phyloP scores from a whole-genome alignment of 2,888 invertebrate species.

The Latrodectus hesperus region DNA sequence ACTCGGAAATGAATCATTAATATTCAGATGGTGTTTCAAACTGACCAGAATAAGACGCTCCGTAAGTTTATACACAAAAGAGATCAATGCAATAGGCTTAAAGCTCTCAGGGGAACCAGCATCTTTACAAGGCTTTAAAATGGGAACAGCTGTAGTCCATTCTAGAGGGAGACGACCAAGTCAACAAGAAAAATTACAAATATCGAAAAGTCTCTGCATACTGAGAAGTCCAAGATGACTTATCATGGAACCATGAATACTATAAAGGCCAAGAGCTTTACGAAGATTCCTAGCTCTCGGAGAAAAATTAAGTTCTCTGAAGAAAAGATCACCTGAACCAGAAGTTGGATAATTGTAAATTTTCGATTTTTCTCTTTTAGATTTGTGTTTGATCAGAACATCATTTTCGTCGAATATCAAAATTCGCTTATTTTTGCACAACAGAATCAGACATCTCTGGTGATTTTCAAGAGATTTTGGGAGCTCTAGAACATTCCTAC shows the following conservation, averaged over 20 bases:
- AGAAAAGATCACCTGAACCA: too few relatives aligned
- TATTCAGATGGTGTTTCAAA: background rate
- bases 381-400: constrained; percentile 4
- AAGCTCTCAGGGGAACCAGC: background rate
- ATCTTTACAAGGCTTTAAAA: constrained; percentile 21
- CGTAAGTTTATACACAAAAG: background rate
- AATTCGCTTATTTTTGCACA: too few relatives aligned
- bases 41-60: constrained; percentile 2
- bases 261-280: too few relatives aligned
- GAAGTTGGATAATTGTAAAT: too few relatives aligned
- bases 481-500: too few relatives aligned
- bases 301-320: too few relatives aligned
- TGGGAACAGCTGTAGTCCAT: background rate
- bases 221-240: background rate
- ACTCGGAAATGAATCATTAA: too few relatives aligned
- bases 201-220: background rate
- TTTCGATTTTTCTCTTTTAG: background rate
- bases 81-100: constrained; percentile 9
- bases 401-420: constrained; percentile 2
- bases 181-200: background rate
- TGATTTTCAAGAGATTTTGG: too few relatives aligned
- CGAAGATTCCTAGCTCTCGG: too few relatives aligned
- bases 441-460: background rate
- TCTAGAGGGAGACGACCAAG: background rate
- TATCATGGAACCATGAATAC: too few relatives aligned